Percentiles rank a stretch among this genome's conserved stretches.
Evolutionary conservation across 2,797 vertebrate genomes (phyloP).

Genomic region (Coracias cyanogaster): DNA sequence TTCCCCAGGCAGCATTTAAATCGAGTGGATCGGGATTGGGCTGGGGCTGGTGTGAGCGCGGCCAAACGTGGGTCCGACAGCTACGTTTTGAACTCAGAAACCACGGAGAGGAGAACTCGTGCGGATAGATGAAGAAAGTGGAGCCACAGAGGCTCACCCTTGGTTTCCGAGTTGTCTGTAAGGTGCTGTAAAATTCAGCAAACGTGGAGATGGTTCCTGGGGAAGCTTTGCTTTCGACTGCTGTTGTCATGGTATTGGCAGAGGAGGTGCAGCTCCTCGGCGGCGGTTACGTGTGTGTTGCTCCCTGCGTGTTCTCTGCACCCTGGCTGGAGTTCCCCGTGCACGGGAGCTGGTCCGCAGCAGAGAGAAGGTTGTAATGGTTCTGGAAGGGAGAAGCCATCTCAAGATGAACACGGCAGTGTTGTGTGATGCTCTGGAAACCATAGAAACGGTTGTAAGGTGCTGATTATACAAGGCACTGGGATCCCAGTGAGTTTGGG

Average conservation of each 20-base stretch:
- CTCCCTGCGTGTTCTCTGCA: rapidly evolving
- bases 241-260: constrained; percentile 2
- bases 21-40: background rate
- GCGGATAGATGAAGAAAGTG: background rate
- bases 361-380: background rate
- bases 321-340: background rate
- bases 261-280: background rate
- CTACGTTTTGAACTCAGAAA: background rate
- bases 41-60: background rate
- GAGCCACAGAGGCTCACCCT: rapidly evolving
- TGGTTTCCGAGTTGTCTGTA: rapidly evolving
- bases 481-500: background rate
- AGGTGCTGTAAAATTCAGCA: background rate
- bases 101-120: rapidly evolving
- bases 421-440: background rate
- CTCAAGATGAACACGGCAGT: background rate
- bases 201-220: background rate
- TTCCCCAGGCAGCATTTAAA: background rate
- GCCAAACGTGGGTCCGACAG: background rate
- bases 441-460: background rate
- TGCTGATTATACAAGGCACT: background rate
- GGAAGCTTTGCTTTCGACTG: background rate
- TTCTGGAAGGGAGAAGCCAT: background rate
- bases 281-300: rapidly evolving
- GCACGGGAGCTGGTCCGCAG: background rate